Conservation (phyloP, 2,888 invertebrate genomes). For the Ischnus inquisitorius region DNA sequence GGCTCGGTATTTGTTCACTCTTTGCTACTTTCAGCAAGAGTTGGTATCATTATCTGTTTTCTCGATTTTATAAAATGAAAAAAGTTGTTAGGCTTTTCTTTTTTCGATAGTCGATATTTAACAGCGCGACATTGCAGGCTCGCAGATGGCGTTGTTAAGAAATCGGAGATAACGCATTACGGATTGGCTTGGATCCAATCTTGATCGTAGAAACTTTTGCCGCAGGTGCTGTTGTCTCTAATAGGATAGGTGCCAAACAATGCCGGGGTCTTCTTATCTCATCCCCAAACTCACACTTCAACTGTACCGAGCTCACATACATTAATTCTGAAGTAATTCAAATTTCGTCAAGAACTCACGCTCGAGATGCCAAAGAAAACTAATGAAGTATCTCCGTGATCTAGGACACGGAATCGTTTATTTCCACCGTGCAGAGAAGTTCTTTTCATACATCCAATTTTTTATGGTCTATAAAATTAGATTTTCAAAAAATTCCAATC, state of each 20-base stretch:
- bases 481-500: no score
- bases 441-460: not conserved
- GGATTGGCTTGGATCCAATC: conserved; percentile 5
- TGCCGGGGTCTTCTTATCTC: not conserved
- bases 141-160: not conserved
- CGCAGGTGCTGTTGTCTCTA: not conserved
- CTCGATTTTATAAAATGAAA: not conserved
- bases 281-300: not conserved
- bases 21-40: not conserved
- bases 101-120: not conserved
- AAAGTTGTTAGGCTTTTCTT: not conserved
- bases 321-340: not conserved
- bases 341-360: not conserved
- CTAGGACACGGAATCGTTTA: not conserved
- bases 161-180: not conserved
- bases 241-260: not conserved
- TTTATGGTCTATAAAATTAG: no score
- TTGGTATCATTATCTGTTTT: not conserved
- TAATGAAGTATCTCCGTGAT: not conserved
- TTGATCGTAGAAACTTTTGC: not conserved
- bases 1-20: no score
- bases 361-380: not conserved
- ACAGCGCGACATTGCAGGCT: not conserved
- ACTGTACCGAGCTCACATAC: not conserved
- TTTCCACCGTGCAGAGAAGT: not conserved